Percentiles rank a stretch among this genome's conserved stretches.
Evolutionary conservation across 2,113 vertebrate species (phyloP).

Genomic region (Ptilonorhynchus violaceus): DNA sequence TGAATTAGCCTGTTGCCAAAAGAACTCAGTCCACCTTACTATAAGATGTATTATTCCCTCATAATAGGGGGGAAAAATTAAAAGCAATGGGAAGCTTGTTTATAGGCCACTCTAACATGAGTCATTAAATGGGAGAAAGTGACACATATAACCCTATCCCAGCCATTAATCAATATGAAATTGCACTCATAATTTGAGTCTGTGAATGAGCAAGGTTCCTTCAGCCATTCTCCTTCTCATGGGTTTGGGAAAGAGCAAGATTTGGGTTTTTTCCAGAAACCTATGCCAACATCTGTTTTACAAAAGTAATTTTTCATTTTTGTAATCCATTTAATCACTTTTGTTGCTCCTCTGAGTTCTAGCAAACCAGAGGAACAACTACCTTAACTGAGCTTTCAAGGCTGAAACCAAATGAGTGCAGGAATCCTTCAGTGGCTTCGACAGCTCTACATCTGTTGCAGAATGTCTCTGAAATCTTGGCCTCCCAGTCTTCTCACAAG

Average conservation of each 20-base stretch:
- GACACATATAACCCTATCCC: background rate
- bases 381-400: background rate
- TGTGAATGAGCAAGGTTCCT: background rate
- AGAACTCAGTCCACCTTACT: background rate
- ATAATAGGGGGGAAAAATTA: background rate
- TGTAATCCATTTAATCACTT: background rate
- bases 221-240: background rate
- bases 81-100: background rate
- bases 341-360: background rate
- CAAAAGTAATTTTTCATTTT: background rate
- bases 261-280: background rate
- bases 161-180: background rate
- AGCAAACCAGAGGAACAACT: background rate
- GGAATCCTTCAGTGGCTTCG: background rate
- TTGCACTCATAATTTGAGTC: background rate
- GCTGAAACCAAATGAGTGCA: background rate
- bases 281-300: background rate
- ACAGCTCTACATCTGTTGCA: background rate
- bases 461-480: background rate
- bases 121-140: background rate
- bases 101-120: background rate
- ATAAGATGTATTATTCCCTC: background rate
- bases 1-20: background rate
- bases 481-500: background rate
- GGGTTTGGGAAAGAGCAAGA: background rate